Percentiles rank a stretch among this genome's conserved stretches.
phyloP scores from a whole-genome alignment of 1,140 invertebrate species.

The Caenorhabditis tropicalis region DNA sequence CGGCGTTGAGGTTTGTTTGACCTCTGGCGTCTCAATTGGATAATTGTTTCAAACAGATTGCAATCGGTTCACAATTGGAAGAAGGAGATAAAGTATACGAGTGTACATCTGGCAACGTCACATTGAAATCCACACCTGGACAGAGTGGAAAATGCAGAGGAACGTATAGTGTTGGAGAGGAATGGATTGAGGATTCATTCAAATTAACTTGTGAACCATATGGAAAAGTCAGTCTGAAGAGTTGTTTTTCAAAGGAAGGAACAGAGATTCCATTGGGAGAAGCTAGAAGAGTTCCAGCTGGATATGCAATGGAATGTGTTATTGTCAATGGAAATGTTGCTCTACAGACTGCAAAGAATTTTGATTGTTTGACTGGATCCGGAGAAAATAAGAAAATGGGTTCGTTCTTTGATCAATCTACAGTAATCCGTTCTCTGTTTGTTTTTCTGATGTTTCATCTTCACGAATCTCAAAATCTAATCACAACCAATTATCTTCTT shows the following conservation, averaged over 20 bases:
- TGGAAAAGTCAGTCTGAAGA: not conserved
- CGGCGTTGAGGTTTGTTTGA: constrained; percentile 4
- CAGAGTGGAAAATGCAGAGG: constrained; percentile 24
- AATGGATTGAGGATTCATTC: constrained; percentile 30
- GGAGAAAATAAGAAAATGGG: constrained; percentile 16
- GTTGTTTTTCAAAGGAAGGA: constrained; percentile 23
- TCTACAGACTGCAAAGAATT: constrained; percentile 8
- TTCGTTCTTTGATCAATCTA: not conserved
- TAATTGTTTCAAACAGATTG: constrained; percentile 33
- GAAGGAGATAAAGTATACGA: constrained; percentile 24
- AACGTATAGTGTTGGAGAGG: not conserved
- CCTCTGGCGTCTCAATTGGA: not conserved
- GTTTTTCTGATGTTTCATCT: not conserved
- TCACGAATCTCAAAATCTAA: not conserved
- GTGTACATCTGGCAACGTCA: constrained; percentile 17
- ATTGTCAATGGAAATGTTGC: constrained; percentile 16
- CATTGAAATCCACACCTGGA: constrained; percentile 3
- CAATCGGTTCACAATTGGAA: constrained; percentile 4
- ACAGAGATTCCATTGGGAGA: constrained; percentile 18
- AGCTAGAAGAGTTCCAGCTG: constrained; percentile 25
- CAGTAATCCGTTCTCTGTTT: not conserved
- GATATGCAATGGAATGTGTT: constrained; percentile 33
- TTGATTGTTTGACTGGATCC: not conserved
- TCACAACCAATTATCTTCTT: not conserved
- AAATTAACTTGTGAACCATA: not conserved